Conservation (phyloP, 2,888 invertebrate species). For the Lasioglossum zephyrum region DNA sequence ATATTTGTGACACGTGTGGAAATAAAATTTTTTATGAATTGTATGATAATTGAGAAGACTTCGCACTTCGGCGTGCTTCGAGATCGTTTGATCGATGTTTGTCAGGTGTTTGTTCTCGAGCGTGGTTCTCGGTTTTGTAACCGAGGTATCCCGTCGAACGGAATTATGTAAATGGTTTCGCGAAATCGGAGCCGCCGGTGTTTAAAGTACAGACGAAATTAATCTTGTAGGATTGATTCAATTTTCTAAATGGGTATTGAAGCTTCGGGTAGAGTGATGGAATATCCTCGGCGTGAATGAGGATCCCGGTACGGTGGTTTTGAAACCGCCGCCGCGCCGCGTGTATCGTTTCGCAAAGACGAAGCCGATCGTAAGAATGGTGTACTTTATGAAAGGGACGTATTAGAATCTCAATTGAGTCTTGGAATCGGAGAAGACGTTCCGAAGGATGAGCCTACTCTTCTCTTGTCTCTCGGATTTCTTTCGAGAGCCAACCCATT, state of each 20-base stretch:
- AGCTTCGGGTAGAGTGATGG: not conserved
- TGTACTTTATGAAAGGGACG: slow-evolving; percentile 33
- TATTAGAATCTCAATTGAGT: slow-evolving; percentile 33
- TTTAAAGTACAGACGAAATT: not conserved
- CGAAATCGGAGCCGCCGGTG: not conserved
- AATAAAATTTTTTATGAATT: not conserved
- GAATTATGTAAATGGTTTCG: slow-evolving; percentile 14
- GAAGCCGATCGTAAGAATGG: slow-evolving; percentile 20
- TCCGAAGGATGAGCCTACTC: not conserved
- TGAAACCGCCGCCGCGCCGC: not conserved
- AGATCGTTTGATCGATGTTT: slow-evolving; percentile 4
- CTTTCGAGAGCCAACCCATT: not conserved
- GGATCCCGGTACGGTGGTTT: not conserved
- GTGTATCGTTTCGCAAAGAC: slow-evolving; percentile 11
- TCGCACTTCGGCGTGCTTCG: not conserved
- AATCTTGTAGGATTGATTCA: slow-evolving; percentile 11
- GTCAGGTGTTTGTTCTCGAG: not conserved
- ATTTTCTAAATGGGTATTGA: slow-evolving; percentile 22
- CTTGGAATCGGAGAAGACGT: not conserved
- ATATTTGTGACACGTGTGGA: not conserved
- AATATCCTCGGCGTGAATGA: not conserved
- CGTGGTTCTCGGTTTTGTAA: not conserved
- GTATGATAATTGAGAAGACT: not conserved
- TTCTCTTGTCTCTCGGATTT: not conserved
- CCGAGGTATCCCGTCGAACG: not conserved